Evolutionary conservation across 2,888 invertebrate genomes (phyloP).

Genomic region (Tipula vernalis): DNA sequence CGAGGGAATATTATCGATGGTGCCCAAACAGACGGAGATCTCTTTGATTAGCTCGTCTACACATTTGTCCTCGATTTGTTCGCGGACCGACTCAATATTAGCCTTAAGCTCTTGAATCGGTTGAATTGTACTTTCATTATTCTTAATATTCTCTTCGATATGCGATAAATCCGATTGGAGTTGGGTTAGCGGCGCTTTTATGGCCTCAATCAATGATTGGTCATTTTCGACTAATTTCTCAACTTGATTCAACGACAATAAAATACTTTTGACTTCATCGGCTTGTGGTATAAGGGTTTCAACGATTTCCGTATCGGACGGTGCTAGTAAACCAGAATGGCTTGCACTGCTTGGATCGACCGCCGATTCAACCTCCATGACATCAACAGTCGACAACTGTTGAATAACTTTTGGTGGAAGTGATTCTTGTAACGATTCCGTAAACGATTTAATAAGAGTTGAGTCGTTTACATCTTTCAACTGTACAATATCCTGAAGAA

Average conservation of each 20-base stretch:
- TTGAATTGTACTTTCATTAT: background rate
- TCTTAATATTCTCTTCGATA: background rate
- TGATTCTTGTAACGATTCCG: background rate
- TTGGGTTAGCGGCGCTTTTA: background rate
- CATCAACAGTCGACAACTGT: background rate
- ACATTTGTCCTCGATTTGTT: slow-evolving; percentile 21
- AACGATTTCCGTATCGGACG: background rate
- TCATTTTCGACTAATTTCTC: background rate
- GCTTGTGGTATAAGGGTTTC: background rate
- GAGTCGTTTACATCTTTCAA: slow-evolving; percentile 41
- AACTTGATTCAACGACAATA: background rate
- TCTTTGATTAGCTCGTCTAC: slow-evolving; percentile 17
- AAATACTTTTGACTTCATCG: background rate
- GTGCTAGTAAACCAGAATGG: background rate
- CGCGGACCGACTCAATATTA: slow-evolving; percentile 21
- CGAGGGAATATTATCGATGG: slow-evolving; percentile 13
- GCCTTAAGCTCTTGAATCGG: background rate
- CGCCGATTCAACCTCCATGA: background rate
- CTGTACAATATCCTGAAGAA: slow-evolving; percentile 35
- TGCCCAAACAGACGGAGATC: background rate
- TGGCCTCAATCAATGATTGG: background rate
- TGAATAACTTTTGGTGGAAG: background rate
- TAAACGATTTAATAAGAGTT: slow-evolving; percentile 30
- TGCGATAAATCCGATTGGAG: background rate
- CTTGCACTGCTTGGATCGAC: background rate